A percentile compares a stretch with the other conserved stretches of the same genome.
phyloP scores from a whole-genome alignment of 2,797 vertebrate genomes.

The Esox masquinongy region DNA sequence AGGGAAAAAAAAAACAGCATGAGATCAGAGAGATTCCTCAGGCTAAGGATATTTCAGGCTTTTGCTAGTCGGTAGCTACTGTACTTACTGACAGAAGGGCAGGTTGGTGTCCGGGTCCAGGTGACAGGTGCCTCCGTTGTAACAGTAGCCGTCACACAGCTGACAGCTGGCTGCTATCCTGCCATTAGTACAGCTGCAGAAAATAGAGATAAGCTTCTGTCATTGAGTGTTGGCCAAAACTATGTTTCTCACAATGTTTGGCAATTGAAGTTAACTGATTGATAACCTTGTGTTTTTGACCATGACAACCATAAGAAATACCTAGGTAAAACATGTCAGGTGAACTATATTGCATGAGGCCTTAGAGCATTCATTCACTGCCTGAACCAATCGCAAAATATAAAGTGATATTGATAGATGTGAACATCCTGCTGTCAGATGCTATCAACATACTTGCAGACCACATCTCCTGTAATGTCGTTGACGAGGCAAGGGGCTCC shows the following conservation, averaged over 20 bases:
- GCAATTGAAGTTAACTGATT: background rate
- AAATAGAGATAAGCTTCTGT: slow-evolving; percentile 49
- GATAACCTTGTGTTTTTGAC: no score
- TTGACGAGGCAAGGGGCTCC: slow-evolving; percentile 89
- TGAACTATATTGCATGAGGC: background rate
- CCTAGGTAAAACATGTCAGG: background rate
- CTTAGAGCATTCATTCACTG: background rate
- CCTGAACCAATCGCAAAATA: background rate
- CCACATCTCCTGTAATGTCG: slow-evolving; percentile 84
- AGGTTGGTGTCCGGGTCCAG: slow-evolving; percentile 94
- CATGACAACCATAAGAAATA: background rate
- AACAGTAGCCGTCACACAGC: slow-evolving; percentile 97
- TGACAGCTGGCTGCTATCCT: slow-evolving; percentile 95
- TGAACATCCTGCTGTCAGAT: background rate
- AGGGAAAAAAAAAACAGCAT: slow-evolving; percentile 23
- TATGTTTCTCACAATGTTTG: background rate
- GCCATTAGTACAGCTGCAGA: slow-evolving; percentile 91
- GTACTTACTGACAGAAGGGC: slow-evolving; percentile 97
- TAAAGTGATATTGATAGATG: background rate
- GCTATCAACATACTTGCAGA: slow-evolving; percentile 90
- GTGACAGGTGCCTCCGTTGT: slow-evolving; percentile 95
- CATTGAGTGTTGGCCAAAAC: slow-evolving; percentile 33
- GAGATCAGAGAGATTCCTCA: slow-evolving; percentile 46
- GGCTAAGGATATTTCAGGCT: slow-evolving; percentile 30
- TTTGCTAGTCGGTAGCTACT: slow-evolving; percentile 80